Evolutionary conservation across 2,888 invertebrate species (phyloP).

Genomic region (Ichneumon xanthorius): DNA sequence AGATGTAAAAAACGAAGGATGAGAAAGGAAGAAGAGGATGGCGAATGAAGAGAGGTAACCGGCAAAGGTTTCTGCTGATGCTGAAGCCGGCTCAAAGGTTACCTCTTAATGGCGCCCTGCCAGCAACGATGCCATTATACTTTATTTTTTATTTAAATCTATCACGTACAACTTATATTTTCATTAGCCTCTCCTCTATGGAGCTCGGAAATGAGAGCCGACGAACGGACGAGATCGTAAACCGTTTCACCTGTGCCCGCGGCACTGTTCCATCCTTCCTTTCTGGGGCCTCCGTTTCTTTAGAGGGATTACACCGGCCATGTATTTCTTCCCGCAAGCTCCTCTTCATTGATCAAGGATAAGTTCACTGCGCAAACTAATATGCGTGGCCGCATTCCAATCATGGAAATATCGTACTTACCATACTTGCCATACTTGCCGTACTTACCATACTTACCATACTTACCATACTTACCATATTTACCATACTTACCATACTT

Average conservation of each 20-base stretch:
- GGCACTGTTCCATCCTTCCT: slow-evolving; percentile 66
- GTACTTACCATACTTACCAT: no score
- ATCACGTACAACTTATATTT: slow-evolving; percentile 83
- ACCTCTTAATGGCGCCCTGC: slow-evolving; percentile 73
- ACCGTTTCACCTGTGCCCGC: slow-evolving; percentile 70
- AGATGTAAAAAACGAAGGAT: slow-evolving; percentile 40
- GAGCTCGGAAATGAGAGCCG: slow-evolving; percentile 63
- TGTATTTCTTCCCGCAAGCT: not conserved
- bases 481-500: no score
- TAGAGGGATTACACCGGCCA: slow-evolving; percentile 24
- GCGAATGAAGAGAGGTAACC: slow-evolving; percentile 55
- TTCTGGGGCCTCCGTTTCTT: slow-evolving; percentile 42
- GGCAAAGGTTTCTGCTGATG: slow-evolving; percentile 63
- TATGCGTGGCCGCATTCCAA: not conserved
- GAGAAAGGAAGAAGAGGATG: slow-evolving; percentile 34
- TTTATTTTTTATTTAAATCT: slow-evolving; percentile 80
- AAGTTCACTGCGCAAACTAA: not conserved
- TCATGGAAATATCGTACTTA: no score
- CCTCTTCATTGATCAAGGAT: not conserved
- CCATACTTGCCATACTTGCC: no score
- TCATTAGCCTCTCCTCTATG: slow-evolving; percentile 81
- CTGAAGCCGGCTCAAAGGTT: slow-evolving; percentile 63
- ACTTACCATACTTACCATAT: no score
- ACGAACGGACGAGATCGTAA: slow-evolving; percentile 69
- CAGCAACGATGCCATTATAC: slow-evolving; percentile 75